Evolutionary conservation across 1,140 invertebrate species (phyloP).

Genomic region (Scylla paramamosain): DNA sequence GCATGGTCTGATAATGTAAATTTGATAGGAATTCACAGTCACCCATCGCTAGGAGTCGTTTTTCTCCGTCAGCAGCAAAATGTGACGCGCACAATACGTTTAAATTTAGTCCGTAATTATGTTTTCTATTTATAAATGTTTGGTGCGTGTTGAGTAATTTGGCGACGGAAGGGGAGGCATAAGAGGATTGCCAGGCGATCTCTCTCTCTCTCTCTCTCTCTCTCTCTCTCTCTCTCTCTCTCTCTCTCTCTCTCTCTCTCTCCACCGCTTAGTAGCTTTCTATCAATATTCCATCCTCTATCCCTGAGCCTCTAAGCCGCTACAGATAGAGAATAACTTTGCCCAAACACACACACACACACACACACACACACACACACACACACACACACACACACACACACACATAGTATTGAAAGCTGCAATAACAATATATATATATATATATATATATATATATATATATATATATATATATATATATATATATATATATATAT

Average conservation of each 20-base stretch:
- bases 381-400: constrained; percentile 42
- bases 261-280: neutral
- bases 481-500: constrained; percentile 57
- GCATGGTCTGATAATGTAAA: too few species aligned
- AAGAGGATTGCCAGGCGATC: neutral
- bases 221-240: neutral
- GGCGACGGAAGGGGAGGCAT: neutral
- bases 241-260: neutral
- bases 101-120: neutral
- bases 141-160: neutral
- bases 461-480: constrained; percentile 45
- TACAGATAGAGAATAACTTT: neutral
- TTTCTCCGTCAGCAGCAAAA: too few species aligned
- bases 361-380: constrained; percentile 45
- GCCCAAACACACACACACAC: constrained; percentile 27
- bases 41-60: too few species aligned
- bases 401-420: neutral
- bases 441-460: constrained; percentile 61
- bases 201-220: constrained; percentile 1
- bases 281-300: neutral
- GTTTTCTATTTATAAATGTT: neutral
- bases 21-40: too few species aligned
- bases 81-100: neutral
- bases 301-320: neutral
- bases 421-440: constrained; percentile 34